Evolutionary conservation across 2,888 invertebrate species (phyloP).

Genomic region (Caenorhabditis sp.): DNA sequence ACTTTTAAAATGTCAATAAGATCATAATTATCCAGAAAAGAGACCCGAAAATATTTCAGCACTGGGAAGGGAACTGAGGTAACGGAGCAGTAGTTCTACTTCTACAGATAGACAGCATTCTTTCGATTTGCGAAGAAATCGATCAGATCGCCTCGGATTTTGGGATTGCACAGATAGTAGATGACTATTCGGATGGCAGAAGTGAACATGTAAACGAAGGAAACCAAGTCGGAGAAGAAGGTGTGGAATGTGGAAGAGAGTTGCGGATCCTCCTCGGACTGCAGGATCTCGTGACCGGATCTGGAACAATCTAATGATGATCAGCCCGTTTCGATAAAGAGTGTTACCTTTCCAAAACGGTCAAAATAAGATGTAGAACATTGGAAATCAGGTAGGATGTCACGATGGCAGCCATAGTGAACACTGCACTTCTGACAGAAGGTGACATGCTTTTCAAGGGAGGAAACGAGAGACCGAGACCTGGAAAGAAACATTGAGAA

Average conservation of each 20-base stretch:
- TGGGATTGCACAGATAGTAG: slow-evolving; percentile 80
- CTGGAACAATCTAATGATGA: no score
- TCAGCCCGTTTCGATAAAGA: no score
- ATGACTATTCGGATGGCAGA: slow-evolving; percentile 81
- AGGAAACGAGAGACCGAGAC: slow-evolving; percentile 62
- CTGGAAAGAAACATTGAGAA: slow-evolving; percentile 20
- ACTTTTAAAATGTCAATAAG: slow-evolving; percentile 23
- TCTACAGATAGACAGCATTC: slow-evolving; percentile 55
- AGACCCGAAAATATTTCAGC: slow-evolving; percentile 25
- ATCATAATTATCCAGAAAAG: slow-evolving; percentile 7
- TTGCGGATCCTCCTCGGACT: slow-evolving; percentile 73
- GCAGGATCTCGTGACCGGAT: slow-evolving; percentile 74
- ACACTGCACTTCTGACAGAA: slow-evolving; percentile 78
- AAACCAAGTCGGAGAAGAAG: slow-evolving; percentile 79
- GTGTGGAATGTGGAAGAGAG: slow-evolving; percentile 82
- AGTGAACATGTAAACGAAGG: slow-evolving; percentile 82
- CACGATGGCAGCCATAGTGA: slow-evolving; percentile 82
- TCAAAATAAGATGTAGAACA: slow-evolving; percentile 79
- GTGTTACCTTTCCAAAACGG: slow-evolving; percentile 77
- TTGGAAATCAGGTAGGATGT: slow-evolving; percentile 81
- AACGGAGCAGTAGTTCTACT: neutral
- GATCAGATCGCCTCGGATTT: slow-evolving; percentile 75
- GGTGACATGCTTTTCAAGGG: slow-evolving; percentile 70
- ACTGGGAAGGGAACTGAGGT: slow-evolving; percentile 11
- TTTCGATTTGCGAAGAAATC: slow-evolving; percentile 62